These are phyloP conservation scores for Enteromius argenteus DNA, from an alignment of 2,797 vertebrate species.

Conservation along the genomic window DNA sequence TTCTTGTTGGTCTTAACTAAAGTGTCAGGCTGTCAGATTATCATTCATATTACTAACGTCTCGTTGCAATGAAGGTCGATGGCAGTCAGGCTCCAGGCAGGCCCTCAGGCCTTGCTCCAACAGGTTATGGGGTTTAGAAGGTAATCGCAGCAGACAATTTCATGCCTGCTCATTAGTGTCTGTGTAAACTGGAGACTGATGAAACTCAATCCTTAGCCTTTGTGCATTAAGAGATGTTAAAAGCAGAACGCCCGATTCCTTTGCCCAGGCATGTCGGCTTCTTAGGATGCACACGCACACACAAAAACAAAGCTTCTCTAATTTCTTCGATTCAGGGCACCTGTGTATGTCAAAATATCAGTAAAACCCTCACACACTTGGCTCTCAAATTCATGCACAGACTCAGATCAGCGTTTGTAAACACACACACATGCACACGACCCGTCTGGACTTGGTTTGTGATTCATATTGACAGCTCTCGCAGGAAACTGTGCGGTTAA, in stretches of 20 bases:
- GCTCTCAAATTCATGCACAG: background rate
- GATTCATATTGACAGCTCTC: constrained; percentile 82
- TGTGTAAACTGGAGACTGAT: constrained; percentile 56
- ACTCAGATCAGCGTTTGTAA: background rate
- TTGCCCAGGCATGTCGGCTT: constrained; percentile 73
- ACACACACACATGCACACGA: constrained; percentile 43
- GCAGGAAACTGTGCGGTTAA: constrained; percentile 81
- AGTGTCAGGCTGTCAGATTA: constrained; percentile 41
- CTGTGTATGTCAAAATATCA: constrained; percentile 30
- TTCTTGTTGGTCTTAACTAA: constrained; percentile 21
- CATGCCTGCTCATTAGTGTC: constrained; percentile 55
- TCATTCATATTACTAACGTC: constrained; percentile 40
- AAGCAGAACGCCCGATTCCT: constrained; percentile 59
- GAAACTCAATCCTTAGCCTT: constrained; percentile 75
- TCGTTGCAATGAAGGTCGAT: constrained; percentile 12
- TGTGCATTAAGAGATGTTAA: constrained; percentile 68
- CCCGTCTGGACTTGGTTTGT: constrained; percentile 65
- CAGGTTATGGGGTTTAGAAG: constrained; percentile 44
- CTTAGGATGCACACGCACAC: constrained; percentile 62
- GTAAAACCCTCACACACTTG: constrained; percentile 20
- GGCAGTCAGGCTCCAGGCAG: constrained; percentile 33
- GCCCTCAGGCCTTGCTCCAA: constrained; percentile 49
- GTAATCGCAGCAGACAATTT: constrained; percentile 55
- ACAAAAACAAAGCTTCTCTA: constrained; percentile 37
- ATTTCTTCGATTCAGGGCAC: constrained; percentile 23